These are phyloP conservation scores for Brenthis hecate DNA, from an alignment of 2,888 invertebrate species.

Conservation along the genomic window DNA sequence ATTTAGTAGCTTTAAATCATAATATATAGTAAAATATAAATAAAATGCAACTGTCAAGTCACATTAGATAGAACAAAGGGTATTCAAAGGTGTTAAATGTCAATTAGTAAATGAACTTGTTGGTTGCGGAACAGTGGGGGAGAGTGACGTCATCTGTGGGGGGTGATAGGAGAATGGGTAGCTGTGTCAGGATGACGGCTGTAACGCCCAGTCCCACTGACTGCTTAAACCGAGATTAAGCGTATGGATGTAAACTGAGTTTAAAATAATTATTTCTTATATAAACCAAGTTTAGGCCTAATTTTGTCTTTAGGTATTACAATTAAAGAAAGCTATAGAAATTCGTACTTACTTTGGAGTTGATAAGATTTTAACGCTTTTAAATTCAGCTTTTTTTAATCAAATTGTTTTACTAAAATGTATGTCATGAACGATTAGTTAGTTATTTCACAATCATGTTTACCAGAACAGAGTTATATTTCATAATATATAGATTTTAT, in stretches of 20 bases:
- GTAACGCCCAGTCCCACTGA: conserved; percentile 20
- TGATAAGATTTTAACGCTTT: too few relatives aligned
- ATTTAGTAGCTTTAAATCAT: neutral
- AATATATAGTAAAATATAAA: neutral
- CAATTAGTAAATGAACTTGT: conserved; percentile 40
- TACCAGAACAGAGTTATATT: too few relatives aligned
- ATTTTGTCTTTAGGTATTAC: too few relatives aligned
- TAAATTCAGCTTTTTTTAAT: too few relatives aligned
- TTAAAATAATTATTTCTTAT: too few relatives aligned
- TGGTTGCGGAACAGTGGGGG: conserved; percentile 23
- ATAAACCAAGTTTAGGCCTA: too few relatives aligned
- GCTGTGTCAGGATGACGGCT: conserved; percentile 40
- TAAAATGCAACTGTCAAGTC: conserved; percentile 22
- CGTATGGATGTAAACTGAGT: neutral
- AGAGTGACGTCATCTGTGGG: conserved; percentile 43
- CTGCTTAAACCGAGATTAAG: conserved; percentile 2
- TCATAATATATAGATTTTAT: too few relatives aligned
- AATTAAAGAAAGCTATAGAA: too few relatives aligned
- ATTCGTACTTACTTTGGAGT: too few relatives aligned
- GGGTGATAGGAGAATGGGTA: conserved; percentile 33
- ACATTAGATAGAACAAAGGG: conserved; percentile 25
- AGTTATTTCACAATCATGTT: too few relatives aligned
- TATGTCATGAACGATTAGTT: too few relatives aligned
- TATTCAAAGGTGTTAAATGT: conserved; percentile 41
- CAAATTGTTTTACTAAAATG: too few relatives aligned